Evolutionary conservation across 2,888 invertebrate genomes (phyloP).

Genomic region (Druceiella hillmani): DNA sequence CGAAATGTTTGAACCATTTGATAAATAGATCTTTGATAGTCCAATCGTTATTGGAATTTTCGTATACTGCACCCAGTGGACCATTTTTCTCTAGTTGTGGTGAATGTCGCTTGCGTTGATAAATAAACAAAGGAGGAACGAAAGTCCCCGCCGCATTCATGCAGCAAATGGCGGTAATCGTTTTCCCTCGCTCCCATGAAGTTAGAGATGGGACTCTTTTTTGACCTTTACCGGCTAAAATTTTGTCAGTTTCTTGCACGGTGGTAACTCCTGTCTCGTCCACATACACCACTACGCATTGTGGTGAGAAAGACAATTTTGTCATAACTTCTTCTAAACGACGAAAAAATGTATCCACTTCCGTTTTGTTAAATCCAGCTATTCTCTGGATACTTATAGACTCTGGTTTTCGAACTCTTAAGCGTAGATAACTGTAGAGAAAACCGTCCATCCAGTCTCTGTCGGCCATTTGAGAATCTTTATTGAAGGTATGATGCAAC

Average conservation of each 20-base stretch:
- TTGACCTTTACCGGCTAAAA: conserved; percentile 27
- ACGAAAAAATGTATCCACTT: conserved; percentile 24
- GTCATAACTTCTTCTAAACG: conserved; percentile 24
- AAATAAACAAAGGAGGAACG: conserved; percentile 35
- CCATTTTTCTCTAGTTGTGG: conserved; percentile 27
- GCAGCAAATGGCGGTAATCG: conserved; percentile 29
- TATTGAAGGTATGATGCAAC: too few species aligned
- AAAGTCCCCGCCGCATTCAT: conserved; percentile 30
- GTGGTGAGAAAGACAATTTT: conserved; percentile 21
- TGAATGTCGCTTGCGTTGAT: conserved; percentile 30
- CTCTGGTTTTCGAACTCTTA: conserved; percentile 28
- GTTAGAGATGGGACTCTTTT: conserved; percentile 30
- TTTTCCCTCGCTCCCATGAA: conserved; percentile 25
- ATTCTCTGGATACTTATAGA: conserved; percentile 27
- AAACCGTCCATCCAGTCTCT: too few species aligned
- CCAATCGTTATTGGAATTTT: too few species aligned
- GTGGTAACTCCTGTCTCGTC: conserved; percentile 31
- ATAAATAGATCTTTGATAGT: too few species aligned
- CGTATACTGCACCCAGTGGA: conserved; percentile 27
- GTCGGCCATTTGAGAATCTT: too few species aligned
- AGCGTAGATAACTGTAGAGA: too few species aligned
- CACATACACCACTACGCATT: conserved; percentile 28
- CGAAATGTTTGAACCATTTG: too few species aligned
- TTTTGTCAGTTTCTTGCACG: conserved; percentile 28
- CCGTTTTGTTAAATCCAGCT: conserved; percentile 25